These are phyloP conservation scores for Agapornis canus DNA, from an alignment of 2,797 vertebrate genomes.

Conservation along the genomic window DNA sequence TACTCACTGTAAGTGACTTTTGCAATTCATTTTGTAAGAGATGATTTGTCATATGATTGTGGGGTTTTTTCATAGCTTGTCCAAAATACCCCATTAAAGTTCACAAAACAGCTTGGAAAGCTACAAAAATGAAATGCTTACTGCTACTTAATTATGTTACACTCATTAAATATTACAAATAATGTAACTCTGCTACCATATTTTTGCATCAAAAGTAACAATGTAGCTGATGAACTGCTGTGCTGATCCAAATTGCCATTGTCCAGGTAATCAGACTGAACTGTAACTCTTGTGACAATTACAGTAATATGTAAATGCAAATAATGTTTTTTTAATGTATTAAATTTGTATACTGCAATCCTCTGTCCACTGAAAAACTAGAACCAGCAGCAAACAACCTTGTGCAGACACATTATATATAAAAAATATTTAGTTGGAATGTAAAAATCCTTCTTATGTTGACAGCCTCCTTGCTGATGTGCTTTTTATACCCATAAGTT, in stretches of 20 bases:
- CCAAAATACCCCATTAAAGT: background rate
- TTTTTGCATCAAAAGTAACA: background rate
- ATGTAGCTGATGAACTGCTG: background rate
- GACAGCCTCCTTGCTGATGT: background rate
- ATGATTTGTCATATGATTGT: background rate
- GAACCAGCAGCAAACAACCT: background rate
- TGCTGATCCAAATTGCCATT: background rate
- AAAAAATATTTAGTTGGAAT: background rate
- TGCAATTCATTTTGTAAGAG: background rate
- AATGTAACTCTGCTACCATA: background rate
- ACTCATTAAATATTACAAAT: background rate
- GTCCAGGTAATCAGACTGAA: background rate
- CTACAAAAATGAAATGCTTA: background rate
- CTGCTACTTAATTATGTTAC: background rate
- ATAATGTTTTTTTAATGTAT: background rate
- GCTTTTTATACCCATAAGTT: background rate
- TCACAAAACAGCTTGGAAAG: background rate
- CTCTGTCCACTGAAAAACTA: background rate
- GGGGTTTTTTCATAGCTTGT: background rate
- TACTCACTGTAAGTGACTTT: constrained; percentile 90
- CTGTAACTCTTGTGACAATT: background rate
- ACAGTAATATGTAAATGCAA: background rate
- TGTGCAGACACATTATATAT: background rate
- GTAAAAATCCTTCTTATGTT: background rate
- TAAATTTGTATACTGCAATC: background rate